phyloP scores from a whole-genome alignment of 2,113 vertebrate species.

The Coregonus clupeaformis region DNA sequence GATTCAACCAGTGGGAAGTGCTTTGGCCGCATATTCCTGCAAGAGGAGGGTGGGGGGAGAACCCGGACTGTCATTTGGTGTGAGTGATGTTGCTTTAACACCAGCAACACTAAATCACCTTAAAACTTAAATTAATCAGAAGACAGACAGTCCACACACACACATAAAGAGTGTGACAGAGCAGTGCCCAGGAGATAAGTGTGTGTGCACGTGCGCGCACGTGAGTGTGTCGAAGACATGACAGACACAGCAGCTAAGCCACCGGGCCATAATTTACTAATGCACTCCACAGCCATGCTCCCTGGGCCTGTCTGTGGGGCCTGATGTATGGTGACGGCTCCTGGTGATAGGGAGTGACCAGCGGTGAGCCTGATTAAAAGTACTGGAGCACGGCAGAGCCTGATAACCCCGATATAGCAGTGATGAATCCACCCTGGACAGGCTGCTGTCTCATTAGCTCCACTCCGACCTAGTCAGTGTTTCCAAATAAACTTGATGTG shows the following conservation, averaged over 20 bases:
- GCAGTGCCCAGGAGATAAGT: constrained; percentile 35
- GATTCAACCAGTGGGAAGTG: not conserved
- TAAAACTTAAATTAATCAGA: constrained; percentile 55
- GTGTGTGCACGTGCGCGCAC: constrained; percentile 1
- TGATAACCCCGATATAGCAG: constrained; percentile 84
- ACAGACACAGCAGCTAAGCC: constrained; percentile 65
- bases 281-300: constrained; percentile 79
- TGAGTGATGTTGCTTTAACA: constrained; percentile 43
- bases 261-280: constrained; percentile 81
- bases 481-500: constrained; percentile 67
- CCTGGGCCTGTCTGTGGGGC: constrained; percentile 76
- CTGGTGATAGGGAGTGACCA: constrained; percentile 88
- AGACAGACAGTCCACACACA: constrained; percentile 29
- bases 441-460: constrained; percentile 66
- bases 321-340: constrained; percentile 80
- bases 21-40: constrained; percentile 52
- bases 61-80: constrained; percentile 40
- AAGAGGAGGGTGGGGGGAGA: constrained; percentile 59
- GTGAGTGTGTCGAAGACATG: constrained; percentile 38
- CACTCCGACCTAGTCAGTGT: constrained; percentile 52
- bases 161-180: constrained; percentile 38
- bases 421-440: constrained; percentile 76
- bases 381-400: constrained; percentile 81
- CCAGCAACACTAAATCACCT: constrained; percentile 62
- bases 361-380: constrained; percentile 87